phyloP scores from a whole-genome alignment of 1,140 invertebrate species.

The Coenobita brevimanus region DNA sequence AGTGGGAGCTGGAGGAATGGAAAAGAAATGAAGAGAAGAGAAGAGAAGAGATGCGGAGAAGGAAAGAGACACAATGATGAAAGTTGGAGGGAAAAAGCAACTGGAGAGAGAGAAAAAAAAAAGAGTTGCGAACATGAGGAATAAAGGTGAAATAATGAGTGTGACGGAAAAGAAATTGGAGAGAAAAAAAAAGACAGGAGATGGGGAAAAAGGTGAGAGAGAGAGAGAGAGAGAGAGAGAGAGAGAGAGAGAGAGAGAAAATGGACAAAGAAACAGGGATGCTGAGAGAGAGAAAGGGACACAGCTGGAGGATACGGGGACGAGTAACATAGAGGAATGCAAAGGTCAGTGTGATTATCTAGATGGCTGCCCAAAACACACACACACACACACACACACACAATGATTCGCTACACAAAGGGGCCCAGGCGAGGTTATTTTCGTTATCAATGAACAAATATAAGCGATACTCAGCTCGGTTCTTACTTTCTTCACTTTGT shows the following conservation, averaged over 20 bases:
- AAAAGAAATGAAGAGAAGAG: not conserved
- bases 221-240: constrained; percentile 28
- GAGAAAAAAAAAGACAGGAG: not conserved
- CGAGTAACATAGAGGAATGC: not conserved
- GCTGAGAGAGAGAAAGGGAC: not conserved
- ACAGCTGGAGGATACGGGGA: not conserved
- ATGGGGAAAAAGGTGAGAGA: constrained; percentile 2
- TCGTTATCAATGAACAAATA: too few relatives aligned
- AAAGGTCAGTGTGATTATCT: not conserved
- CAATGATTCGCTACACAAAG: not conserved
- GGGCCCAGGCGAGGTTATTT: too few relatives aligned
- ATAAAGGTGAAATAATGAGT: not conserved
- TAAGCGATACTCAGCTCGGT: too few relatives aligned
- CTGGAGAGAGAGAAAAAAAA: not conserved
- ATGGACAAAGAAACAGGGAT: not conserved
- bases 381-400: constrained; percentile 2
- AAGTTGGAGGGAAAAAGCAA: not conserved
- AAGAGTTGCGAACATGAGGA: not conserved
- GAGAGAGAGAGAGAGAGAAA: constrained; percentile 9
- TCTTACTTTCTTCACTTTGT: too few relatives aligned
- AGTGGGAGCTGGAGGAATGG: too few relatives aligned
- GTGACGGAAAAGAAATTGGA: not conserved
- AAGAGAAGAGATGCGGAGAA: not conserved
- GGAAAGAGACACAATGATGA: not conserved
- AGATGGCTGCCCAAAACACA: not conserved